Base-by-base conservation (phyloP, 1,140 invertebrate species). In the Neodiprion fabricii region DNA sequence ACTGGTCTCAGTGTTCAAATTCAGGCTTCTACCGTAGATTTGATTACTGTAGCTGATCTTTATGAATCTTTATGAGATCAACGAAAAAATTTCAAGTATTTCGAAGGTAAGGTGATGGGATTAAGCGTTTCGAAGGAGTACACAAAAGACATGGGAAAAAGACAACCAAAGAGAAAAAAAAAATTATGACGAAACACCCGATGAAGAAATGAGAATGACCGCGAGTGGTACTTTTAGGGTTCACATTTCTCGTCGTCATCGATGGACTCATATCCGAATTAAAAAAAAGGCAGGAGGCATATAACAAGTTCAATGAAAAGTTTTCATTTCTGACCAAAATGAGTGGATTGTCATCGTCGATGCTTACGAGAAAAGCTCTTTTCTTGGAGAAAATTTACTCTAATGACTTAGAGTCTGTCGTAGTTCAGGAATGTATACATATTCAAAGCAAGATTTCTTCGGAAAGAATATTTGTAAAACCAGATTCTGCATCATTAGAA, bases 11-110 rank as follows among this genome's bases (percentile, higher is more conserved):
- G 17, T 21, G 71, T 77, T 75, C 74, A 77, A 68, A 74, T 78
- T 75, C 74, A 77, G 76, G 71, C 68, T 71, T 69, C 67, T 61
- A 75, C 74, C 65, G 78, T 78, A 78, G 73, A 79, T 76, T 73
- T 76, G 50, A 74, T 79, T 28, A 75, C 78, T 12, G 76, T 77
- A 72, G n/a, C 74, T 67, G 70, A 78, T 77, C 77, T 79, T 74
- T 74, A 77, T 66, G 67, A 71, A 72, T 74, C 73, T 69, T 67
- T 76, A 47, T 17, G 68, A 21, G 17, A 21, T 21, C 17, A 21
- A 21, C 17, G 17, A 21, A 21, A 21, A 21, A 21, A 21, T 21
- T 21, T 21, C 28, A 75, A 80, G 70, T 79, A 79, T 76, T 73
- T 74, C 47, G 67, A 69, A 80, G 67, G 71, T 53, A 68, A 76